phyloP scores from a whole-genome alignment of 1,140 invertebrate species.

The Sycophaga agraensis region DNA sequence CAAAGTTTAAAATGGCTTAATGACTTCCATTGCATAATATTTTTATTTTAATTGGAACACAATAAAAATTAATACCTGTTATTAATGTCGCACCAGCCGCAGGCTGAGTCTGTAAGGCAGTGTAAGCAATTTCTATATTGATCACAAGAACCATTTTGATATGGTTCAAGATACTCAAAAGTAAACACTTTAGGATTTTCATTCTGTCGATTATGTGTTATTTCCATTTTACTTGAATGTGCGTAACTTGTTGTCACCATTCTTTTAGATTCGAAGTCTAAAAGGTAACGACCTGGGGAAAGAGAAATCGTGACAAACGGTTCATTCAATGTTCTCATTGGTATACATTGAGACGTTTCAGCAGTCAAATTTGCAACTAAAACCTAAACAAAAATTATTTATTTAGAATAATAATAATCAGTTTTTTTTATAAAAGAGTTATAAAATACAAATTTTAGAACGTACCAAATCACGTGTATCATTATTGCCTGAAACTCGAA shows the following conservation, averaged over 20 bases:
- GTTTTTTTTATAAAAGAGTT: neutral
- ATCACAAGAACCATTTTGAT: conserved; percentile 74
- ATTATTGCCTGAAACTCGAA: conserved; percentile 58
- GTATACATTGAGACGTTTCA: conserved; percentile 65
- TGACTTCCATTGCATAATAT: neutral
- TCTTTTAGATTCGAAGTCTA: conserved; percentile 72
- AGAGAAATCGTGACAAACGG: conserved; percentile 57
- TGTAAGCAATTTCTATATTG: conserved; percentile 82
- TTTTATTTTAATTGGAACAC: too few relatives aligned
- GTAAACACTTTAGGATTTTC: conserved; percentile 81
- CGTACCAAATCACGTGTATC: conserved; percentile 46
- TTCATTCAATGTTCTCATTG: conserved; percentile 44
- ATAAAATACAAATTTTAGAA: conserved; percentile 13
- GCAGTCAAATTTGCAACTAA: conserved; percentile 69
- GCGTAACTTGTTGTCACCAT: conserved; percentile 54
- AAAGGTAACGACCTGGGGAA: conserved; percentile 62
- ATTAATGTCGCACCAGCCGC: conserved; percentile 85
- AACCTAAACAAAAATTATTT: conserved; percentile 44
- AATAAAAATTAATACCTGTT: conserved; percentile 56
- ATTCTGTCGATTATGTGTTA: conserved; percentile 70
- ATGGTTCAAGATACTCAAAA: conserved; percentile 88
- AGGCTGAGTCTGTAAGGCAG: conserved; percentile 84
- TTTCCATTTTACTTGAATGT: conserved; percentile 77
- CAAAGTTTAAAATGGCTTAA: conserved; percentile 33
- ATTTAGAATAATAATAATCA: neutral